Evolutionary conservation across 2,888 invertebrate species (phyloP).

Genomic region (Polyploca ridens): DNA sequence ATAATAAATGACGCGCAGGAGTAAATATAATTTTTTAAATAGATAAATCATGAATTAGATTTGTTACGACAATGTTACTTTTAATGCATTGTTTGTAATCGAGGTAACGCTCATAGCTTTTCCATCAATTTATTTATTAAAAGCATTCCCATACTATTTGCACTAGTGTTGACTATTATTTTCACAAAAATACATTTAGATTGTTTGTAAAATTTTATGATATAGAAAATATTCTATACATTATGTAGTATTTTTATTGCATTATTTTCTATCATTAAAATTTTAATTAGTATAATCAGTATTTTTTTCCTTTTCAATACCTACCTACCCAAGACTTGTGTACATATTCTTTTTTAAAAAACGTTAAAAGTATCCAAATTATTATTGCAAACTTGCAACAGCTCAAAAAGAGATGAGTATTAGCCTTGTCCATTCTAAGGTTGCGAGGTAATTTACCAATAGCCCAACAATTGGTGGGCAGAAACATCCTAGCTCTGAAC

Average conservation of each 20-base stretch:
- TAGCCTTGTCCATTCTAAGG: too few relatives aligned
- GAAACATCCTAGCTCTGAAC: too few relatives aligned
- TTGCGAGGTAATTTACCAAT: too few relatives aligned
- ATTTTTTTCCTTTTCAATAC: conserved; percentile 32
- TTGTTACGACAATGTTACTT: conserved; percentile 35
- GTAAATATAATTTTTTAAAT: conserved; percentile 43
- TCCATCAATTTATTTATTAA: conserved; percentile 73
- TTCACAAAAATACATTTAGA: conserved; percentile 52
- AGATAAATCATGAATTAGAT: conserved; percentile 54
- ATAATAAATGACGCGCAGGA: conserved; percentile 50
- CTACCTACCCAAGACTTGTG: background rate
- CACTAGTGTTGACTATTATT: conserved; percentile 60
- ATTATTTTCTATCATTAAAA: conserved; percentile 81
- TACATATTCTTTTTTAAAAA: too few relatives aligned
- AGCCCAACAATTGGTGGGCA: too few relatives aligned
- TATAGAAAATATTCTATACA: conserved; percentile 76
- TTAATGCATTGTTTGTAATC: conserved; percentile 53
- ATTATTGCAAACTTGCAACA: too few relatives aligned
- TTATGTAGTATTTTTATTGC: conserved; percentile 76
- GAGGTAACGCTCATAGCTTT: conserved; percentile 56
- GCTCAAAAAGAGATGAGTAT: too few relatives aligned
- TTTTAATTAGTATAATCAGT: conserved; percentile 55
- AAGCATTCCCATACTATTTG: conserved; percentile 74
- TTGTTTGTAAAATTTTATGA: conserved; percentile 71
- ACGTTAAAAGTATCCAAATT: too few relatives aligned